These are phyloP conservation scores for Sycophaga agraensis DNA, from an alignment of 1,140 invertebrate genomes.

Conservation along the genomic window DNA sequence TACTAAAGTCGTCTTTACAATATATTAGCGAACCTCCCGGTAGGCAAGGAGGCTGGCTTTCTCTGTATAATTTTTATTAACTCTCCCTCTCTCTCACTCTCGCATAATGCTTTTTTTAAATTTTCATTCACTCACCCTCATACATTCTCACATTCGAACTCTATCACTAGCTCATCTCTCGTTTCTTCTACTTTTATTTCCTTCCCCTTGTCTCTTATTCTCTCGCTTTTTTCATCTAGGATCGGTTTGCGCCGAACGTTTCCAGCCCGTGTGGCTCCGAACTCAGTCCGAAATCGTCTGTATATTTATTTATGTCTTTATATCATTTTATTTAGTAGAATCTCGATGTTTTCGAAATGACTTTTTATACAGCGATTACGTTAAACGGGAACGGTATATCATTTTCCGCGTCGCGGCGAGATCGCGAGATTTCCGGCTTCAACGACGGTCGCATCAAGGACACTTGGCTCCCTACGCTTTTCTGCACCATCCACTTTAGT, in stretches of 20 bases:
- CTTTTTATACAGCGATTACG: conserved; percentile 29
- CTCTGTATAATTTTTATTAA: conserved; percentile 57
- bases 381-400: conserved; percentile 27
- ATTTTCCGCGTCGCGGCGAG: conserved; percentile 40
- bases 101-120: conserved; percentile 26
- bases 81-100: conserved; percentile 31
- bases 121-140: conserved; percentile 32
- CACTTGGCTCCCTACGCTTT: conserved; percentile 59
- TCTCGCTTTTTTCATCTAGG: conserved; percentile 49
- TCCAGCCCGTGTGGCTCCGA: conserved; percentile 57
- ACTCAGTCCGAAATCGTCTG: conserved; percentile 56
- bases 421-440: conserved; percentile 59
- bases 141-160: conserved; percentile 41
- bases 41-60: conserved; percentile 57
- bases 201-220: conserved; percentile 32
- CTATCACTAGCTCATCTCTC: conserved; percentile 45
- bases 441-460: conserved; percentile 61
- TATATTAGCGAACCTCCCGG: conserved; percentile 58
- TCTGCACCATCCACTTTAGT: conserved; percentile 54
- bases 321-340: conserved; percentile 33
- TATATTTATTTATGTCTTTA: conserved; percentile 33
- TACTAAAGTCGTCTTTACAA: conserved; percentile 53
- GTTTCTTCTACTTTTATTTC: conserved; percentile 34
- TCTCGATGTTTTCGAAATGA: conserved; percentile 35
- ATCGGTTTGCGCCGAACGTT: conserved; percentile 59